These are phyloP conservation scores for Halictus quadricinctus DNA, from an alignment of 2,888 invertebrate species.

Conservation along the genomic window DNA sequence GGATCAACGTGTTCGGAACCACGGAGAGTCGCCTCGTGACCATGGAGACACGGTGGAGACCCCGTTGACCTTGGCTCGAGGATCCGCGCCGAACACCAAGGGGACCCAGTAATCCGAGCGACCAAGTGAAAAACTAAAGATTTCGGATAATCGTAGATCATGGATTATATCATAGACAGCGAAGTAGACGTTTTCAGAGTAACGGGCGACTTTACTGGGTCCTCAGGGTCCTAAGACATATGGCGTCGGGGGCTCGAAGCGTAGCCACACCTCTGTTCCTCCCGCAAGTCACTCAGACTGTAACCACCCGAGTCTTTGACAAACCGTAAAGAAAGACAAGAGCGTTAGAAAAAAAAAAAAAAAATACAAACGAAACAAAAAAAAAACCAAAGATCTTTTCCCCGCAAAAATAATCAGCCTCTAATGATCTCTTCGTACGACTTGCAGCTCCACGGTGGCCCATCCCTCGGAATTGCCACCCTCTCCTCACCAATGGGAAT, in stretches of 20 bases:
- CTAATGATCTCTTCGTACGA: slow-evolving; percentile 71
- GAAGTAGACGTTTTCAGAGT: not conserved
- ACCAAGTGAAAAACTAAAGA: not conserved
- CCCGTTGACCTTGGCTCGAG: slow-evolving; percentile 53
- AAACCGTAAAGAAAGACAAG: slow-evolving; percentile 17
- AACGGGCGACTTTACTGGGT: slow-evolving; percentile 29
- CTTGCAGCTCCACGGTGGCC: slow-evolving; percentile 97
- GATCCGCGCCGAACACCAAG: slow-evolving; percentile 37
- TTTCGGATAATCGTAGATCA: not conserved
- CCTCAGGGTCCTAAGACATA: slow-evolving; percentile 30
- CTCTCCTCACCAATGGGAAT: slow-evolving; percentile 99
- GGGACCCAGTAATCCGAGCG: slow-evolving; percentile 36
- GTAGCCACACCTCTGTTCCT: slow-evolving; percentile 44
- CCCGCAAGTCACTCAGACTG: slow-evolving; percentile 47
- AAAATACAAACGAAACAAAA: not conserved
- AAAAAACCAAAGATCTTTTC: slow-evolving; percentile 4
- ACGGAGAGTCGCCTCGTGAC: not conserved
- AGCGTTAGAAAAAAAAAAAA: not conserved
- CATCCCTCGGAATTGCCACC: slow-evolving; percentile 99
- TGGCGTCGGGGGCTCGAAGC: slow-evolving; percentile 16
- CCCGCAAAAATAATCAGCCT: slow-evolving; percentile 36
- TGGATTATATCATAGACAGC: not conserved
- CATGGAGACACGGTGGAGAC: not conserved
- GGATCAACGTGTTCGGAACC: slow-evolving; percentile 1
- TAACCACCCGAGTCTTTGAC: slow-evolving; percentile 26